A percentile compares a stretch with the other conserved stretches of the same genome.
phyloP scores from a whole-genome alignment of 2,888 invertebrate genomes.

The Volucella zonaria region DNA sequence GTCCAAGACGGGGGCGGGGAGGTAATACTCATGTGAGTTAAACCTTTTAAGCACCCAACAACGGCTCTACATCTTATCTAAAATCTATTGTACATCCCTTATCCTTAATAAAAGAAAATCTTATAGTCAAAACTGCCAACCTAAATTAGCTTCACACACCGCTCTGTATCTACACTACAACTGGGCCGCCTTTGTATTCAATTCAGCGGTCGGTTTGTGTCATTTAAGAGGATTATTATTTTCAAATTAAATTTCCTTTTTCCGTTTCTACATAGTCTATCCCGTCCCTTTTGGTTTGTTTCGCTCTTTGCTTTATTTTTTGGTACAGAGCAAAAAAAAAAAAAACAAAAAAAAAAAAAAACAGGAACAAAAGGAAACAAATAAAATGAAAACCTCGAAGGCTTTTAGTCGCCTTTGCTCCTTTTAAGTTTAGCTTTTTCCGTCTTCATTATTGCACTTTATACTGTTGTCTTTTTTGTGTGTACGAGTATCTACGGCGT shows the following conservation, averaged over 20 bases:
- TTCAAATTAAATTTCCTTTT: conserved; percentile 68
- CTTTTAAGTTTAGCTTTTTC: conserved; percentile 51
- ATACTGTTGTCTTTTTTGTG: conserved; percentile 27
- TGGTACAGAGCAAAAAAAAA: neutral
- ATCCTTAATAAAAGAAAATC: too few relatives aligned
- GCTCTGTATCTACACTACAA: neutral
- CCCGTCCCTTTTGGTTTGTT: conserved; percentile 4
- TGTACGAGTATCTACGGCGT: neutral
- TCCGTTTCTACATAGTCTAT: conserved; percentile 42
- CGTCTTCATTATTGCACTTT: conserved; percentile 65
- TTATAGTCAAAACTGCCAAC: neutral
- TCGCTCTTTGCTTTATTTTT: conserved; percentile 5
- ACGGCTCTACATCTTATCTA: too few relatives aligned
- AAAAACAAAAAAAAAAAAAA: neutral
- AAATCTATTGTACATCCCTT: too few relatives aligned
- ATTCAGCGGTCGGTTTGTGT: conserved; percentile 28
- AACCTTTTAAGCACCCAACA: too few relatives aligned
- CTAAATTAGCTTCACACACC: conserved; percentile 13
- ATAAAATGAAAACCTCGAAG: conserved; percentile 32
- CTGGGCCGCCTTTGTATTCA: neutral
- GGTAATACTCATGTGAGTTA: too few relatives aligned
- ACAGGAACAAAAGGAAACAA: too few relatives aligned
- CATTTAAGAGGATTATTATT: conserved; percentile 69
- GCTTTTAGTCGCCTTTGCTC: conserved; percentile 56
- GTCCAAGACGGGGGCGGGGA: too few relatives aligned